A percentile compares a stretch with the other conserved stretches of the same genome.
Evolutionary conservation across 2,113 vertebrate species (phyloP).

Genomic region (Rhegmatorhina hoffmannsi): DNA sequence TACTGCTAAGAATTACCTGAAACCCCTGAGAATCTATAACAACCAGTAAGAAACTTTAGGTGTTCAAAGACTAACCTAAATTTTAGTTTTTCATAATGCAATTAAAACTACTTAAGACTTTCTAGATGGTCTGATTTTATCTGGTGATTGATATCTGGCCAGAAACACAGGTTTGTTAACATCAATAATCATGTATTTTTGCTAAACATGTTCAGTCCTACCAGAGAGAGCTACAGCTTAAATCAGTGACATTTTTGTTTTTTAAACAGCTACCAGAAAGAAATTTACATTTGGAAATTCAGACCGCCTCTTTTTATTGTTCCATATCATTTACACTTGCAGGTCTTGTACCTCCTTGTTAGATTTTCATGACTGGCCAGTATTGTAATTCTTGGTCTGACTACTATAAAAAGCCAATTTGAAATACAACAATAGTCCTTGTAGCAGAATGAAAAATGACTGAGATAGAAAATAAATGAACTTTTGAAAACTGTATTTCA

Average conservation of each 20-base stretch:
- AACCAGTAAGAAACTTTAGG: slow-evolving; percentile 49
- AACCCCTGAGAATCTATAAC: slow-evolving; percentile 72
- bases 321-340: neutral
- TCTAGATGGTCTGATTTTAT: slow-evolving; percentile 29
- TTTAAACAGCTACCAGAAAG: neutral
- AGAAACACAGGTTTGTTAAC: neutral
- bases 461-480: neutral
- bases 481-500: slow-evolving; percentile 48
- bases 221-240: neutral
- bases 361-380: neutral
- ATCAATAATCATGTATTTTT: neutral
- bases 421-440: slow-evolving; percentile 14
- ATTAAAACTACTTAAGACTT: slow-evolving; percentile 26
- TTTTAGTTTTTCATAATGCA: neutral
- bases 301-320: neutral
- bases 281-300: slow-evolving; percentile 1
- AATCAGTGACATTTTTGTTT: neutral
- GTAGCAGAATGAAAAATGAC: neutral
- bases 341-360: neutral
- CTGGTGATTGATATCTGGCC: slow-evolving; percentile 12
- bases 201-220: neutral
- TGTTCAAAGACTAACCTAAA: slow-evolving; percentile 25
- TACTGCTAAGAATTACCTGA: slow-evolving; percentile 45
- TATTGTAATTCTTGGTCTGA: neutral
- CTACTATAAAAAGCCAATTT: neutral